These are phyloP conservation scores for Xenentodon cancila DNA, from an alignment of 2,797 vertebrate genomes.

Conservation along the genomic window DNA sequence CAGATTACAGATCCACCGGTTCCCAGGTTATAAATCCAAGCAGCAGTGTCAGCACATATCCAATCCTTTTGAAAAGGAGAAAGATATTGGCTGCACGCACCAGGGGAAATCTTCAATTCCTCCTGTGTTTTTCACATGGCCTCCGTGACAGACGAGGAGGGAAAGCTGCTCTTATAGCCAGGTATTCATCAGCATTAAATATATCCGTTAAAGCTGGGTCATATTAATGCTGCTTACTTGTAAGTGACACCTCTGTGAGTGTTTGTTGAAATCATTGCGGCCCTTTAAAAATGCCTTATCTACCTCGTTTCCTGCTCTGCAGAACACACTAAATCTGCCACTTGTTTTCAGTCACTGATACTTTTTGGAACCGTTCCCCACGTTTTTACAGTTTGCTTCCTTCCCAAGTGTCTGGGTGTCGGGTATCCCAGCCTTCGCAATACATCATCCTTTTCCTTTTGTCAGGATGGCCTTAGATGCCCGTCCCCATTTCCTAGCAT, in stretches of 20 bases:
- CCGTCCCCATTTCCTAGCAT: slow-evolving; percentile 49
- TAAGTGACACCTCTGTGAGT: slow-evolving; percentile 29
- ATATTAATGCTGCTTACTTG: slow-evolving; percentile 39
- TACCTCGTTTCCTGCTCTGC: slow-evolving; percentile 4
- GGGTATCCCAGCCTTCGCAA: slow-evolving; percentile 29
- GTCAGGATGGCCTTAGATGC: slow-evolving; percentile 38
- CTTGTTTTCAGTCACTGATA: slow-evolving; percentile 22
- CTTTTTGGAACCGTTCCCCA: slow-evolving; percentile 23
- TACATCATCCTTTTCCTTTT: slow-evolving; percentile 56
- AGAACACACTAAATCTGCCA: slow-evolving; percentile 17
- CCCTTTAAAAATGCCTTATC: slow-evolving; percentile 8
- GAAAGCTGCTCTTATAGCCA: slow-evolving; percentile 2
- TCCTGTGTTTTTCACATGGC: slow-evolving; percentile 11
- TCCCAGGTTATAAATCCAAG: slow-evolving; percentile 49
- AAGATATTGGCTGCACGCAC: slow-evolving; percentile 40
- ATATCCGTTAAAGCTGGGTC: slow-evolving; percentile 17
- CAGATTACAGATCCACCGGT: slow-evolving; percentile 41
- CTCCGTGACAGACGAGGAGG: slow-evolving; percentile 19
- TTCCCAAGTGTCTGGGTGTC: slow-evolving; percentile 44
- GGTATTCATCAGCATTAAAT: slow-evolving; percentile 31
- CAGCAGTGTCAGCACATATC: slow-evolving; percentile 60
- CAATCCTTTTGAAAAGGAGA: slow-evolving; percentile 38
- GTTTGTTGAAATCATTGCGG: slow-evolving; percentile 24
- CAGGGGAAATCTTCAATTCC: slow-evolving; percentile 43
- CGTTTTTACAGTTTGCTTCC: slow-evolving; percentile 31